Conservation (phyloP, 2,797 vertebrate species). For the Trematomus bernacchii region DNA sequence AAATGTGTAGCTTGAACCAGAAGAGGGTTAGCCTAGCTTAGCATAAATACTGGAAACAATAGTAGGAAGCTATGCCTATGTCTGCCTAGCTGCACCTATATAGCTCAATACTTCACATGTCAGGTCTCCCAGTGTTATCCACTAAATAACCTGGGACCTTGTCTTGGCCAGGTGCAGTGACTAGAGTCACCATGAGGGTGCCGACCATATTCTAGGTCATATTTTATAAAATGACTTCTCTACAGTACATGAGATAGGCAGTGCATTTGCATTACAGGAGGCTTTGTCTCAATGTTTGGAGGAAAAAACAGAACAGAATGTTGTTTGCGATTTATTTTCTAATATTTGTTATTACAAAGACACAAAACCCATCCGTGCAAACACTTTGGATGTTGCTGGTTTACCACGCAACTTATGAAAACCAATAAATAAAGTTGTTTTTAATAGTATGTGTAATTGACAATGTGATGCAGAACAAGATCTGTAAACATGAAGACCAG, state of each 20-base stretch:
- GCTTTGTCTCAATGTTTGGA: not conserved
- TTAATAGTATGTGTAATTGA: conserved; percentile 5
- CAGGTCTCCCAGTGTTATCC: not conserved
- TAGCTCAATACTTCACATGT: not conserved
- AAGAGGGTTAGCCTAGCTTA: not conserved
- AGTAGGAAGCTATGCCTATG: not conserved
- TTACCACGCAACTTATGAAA: not conserved
- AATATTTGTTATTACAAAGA: not conserved
- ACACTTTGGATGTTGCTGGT: conserved; percentile 2
- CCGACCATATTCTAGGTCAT: not conserved
- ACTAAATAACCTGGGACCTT: not conserved
- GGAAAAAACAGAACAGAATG: not conserved
- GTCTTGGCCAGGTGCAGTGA: not conserved
- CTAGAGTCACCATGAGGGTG: not conserved
- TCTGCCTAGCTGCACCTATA: not conserved
- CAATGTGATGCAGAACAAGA: not conserved
- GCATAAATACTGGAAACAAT: not conserved
- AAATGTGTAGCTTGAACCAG: conserved; percentile 9
- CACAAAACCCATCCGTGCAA: conserved; percentile 8
- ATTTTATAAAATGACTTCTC: conserved; percentile 26
- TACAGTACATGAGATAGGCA: conserved; percentile 1
- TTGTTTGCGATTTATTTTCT: not conserved
- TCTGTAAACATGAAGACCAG: conserved; percentile 20
- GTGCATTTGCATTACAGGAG: conserved; percentile 12
- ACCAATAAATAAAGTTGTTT: not conserved